phyloP scores from a whole-genome alignment of 2,888 invertebrate genomes.

The Nematopogon swammerdamellus region DNA sequence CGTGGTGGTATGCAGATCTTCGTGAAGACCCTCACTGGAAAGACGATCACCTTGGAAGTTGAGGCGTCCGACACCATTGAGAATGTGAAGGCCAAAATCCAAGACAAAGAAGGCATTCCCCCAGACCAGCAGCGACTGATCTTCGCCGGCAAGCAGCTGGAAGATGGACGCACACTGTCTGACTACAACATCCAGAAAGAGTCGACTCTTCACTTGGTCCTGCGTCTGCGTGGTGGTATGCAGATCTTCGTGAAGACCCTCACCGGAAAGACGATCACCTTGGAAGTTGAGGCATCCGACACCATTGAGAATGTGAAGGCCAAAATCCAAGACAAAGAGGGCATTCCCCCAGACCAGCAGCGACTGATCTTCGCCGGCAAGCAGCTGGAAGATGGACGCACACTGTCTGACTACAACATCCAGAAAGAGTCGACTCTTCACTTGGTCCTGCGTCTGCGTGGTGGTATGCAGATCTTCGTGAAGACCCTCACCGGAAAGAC shows the following conservation, averaged over 20 bases:
- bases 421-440: constrained; percentile 34
- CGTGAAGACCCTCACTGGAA: constrained; percentile 55
- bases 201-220: too few species aligned
- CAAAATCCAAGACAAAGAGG: too few species aligned
- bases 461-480: constrained; percentile 18
- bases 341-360: too few species aligned
- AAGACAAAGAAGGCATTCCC: too few species aligned
- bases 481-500: constrained; percentile 11
- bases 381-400: constrained; percentile 8
- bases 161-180: too few species aligned
- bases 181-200: too few species aligned
- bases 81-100: too few species aligned
- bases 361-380: too few species aligned
- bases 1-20: constrained; percentile 44
- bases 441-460: constrained; percentile 27
- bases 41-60: constrained; percentile 52
- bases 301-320: too few species aligned
- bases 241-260: constrained; percentile 61
- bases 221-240: too few species aligned
- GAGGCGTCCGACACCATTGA: constrained; percentile 23
- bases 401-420: constrained; percentile 31
- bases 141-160: too few species aligned
- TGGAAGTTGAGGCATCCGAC: constrained; percentile 41
- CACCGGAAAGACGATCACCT: constrained; percentile 54
- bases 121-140: too few species aligned